phyloP scores from a whole-genome alignment of 2,113 vertebrate genomes.

The Procavia capensis region DNA sequence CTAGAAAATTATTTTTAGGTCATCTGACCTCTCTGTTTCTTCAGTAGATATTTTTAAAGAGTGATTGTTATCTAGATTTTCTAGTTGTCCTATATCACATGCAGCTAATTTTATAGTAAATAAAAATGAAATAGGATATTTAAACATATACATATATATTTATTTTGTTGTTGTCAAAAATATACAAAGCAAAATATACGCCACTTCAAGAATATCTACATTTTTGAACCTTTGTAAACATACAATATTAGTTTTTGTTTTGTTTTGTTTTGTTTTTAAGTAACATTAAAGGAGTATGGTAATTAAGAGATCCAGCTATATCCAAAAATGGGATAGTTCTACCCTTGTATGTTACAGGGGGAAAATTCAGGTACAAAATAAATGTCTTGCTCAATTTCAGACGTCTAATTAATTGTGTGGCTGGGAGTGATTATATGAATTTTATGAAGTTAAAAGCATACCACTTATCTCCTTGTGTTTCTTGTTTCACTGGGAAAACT shows the following conservation, averaged over 20 bases:
- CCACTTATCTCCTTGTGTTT: neutral
- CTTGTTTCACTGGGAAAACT: neutral
- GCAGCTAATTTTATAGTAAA: neutral
- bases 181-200: no score
- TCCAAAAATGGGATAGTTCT: neutral
- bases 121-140: neutral
- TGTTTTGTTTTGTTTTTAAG: neutral
- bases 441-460: neutral
- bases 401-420: no score
- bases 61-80: neutral
- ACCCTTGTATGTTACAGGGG: no score
- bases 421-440: neutral
- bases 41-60: neutral
- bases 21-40: neutral
- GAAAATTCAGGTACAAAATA: neutral
- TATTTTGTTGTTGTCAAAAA: no score
- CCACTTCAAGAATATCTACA: no score
- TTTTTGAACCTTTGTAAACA: neutral
- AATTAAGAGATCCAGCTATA: neutral
- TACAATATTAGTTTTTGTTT: neutral
- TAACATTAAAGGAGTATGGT: neutral
- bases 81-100: neutral
- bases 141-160: no score
- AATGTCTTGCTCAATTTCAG: neutral
- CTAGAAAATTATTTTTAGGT: no score